Evolutionary conservation across 2,113 vertebrate species (phyloP).

Genomic region (Cyprinodon tularosa): DNA sequence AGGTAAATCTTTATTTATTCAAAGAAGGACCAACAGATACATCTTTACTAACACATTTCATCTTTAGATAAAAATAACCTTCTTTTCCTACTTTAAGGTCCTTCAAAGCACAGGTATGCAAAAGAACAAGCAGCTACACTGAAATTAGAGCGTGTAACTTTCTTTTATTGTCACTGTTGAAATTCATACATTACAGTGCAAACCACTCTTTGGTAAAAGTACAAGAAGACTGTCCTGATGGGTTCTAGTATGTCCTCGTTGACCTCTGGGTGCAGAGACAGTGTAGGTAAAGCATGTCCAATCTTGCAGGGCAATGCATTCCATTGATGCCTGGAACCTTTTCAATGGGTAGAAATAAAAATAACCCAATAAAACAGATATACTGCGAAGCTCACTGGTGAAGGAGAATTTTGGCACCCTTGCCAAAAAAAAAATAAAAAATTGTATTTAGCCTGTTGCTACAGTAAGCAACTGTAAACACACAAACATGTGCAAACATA

Average conservation of each 20-base stretch:
- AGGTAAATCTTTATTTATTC: neutral
- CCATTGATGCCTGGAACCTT: conserved; percentile 55
- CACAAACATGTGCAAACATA: conserved; percentile 33
- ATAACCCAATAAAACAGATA: conserved; percentile 29
- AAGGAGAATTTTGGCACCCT: conserved; percentile 41
- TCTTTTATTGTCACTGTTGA: conserved; percentile 76
- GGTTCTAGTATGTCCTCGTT: conserved; percentile 59
- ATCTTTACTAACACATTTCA: neutral
- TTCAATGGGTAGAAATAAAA: conserved; percentile 31
- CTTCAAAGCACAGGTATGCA: neutral
- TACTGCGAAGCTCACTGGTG: conserved; percentile 27
- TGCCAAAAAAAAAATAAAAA: conserved; percentile 31
- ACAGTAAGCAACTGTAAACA: conserved; percentile 34
- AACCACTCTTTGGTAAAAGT: conserved; percentile 84
- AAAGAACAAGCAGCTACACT: conserved; percentile 39
- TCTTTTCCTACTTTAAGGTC: neutral
- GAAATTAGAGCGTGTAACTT: conserved; percentile 69
- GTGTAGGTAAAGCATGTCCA: conserved; percentile 69
- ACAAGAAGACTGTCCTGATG: conserved; percentile 79
- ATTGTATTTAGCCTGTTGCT: conserved; percentile 25
- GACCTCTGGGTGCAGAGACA: conserved; percentile 60
- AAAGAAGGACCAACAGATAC: neutral
- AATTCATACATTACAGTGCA: conserved; percentile 85
- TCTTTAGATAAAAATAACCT: neutral
- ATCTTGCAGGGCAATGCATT: conserved; percentile 76